Evolutionary conservation across 2,797 vertebrate genomes (phyloP).

Genomic region (Centroberyx gerrardi): DNA sequence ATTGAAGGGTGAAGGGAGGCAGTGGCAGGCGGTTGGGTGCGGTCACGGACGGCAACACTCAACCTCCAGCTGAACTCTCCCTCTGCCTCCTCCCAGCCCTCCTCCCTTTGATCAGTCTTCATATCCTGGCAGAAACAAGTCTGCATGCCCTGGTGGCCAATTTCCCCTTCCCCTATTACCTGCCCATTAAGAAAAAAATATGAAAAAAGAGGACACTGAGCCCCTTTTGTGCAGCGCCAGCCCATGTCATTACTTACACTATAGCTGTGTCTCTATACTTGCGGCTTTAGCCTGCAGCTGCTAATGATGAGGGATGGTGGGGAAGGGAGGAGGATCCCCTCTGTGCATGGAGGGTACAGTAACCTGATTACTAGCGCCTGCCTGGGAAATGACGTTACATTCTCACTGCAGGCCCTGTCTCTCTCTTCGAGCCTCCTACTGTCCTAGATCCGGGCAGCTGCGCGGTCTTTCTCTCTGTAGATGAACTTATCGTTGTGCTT

Average conservation of each 20-base stretch:
- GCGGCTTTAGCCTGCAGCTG: slow-evolving; percentile 67
- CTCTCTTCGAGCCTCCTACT: slow-evolving; percentile 60
- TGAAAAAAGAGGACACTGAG: slow-evolving; percentile 52
- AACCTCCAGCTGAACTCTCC: slow-evolving; percentile 50
- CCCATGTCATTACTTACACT: slow-evolving; percentile 67
- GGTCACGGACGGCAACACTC: slow-evolving; percentile 12
- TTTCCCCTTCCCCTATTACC: slow-evolving; percentile 61
- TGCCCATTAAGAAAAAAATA: slow-evolving; percentile 68
- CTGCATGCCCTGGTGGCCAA: slow-evolving; percentile 50
- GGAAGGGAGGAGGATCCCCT: slow-evolving; percentile 75
- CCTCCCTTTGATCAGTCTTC: slow-evolving; percentile 54
- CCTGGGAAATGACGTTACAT: slow-evolving; percentile 71
- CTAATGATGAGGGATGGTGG: slow-evolving; percentile 79
- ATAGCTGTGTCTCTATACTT: slow-evolving; percentile 55
- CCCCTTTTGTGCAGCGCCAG: slow-evolving; percentile 45
- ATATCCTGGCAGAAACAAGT: slow-evolving; percentile 60
- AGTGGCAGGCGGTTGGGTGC: slow-evolving; percentile 33
- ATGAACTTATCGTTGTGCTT: slow-evolving; percentile 61
- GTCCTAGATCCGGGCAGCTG: slow-evolving; percentile 75
- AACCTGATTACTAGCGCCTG: slow-evolving; percentile 78
- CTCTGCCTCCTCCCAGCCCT: slow-evolving; percentile 23
- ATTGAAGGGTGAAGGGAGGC: slow-evolving; percentile 37
- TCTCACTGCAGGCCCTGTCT: slow-evolving; percentile 57
- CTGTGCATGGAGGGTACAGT: slow-evolving; percentile 71
- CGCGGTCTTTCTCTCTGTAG: slow-evolving; percentile 36